A percentile compares a stretch with the other conserved stretches of the same genome.
These are phyloP conservation scores for Sebastes jordani DNA, from an alignment of 2,797 vertebrate species.

Conservation along the genomic window DNA sequence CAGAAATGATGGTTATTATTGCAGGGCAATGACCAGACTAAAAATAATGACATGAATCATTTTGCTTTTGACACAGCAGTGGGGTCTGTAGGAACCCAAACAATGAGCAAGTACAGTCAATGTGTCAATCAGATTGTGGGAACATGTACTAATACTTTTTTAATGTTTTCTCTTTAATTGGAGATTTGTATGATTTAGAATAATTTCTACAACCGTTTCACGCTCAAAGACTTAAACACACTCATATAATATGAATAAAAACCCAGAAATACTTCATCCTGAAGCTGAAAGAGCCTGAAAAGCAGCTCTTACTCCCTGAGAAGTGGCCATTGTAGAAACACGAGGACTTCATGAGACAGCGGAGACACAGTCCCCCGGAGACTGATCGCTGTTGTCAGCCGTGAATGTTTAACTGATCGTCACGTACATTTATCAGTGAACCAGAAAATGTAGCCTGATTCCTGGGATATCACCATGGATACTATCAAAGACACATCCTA, in stretches of 20 bases:
- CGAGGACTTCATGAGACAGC: background rate
- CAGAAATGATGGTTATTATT: too few species aligned
- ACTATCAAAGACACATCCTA: conserved; percentile 22
- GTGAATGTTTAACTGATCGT: conserved; percentile 1
- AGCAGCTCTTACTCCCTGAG: too few species aligned
- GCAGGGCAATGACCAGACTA: fast-evolving
- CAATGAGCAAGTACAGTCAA: too few species aligned
- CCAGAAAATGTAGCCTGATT: conserved; percentile 17
- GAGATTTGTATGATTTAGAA: background rate
- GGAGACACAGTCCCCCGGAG: background rate
- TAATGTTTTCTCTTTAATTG: background rate
- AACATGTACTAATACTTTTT: too few species aligned
- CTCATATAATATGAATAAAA: background rate
- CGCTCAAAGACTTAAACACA: fast-evolving
- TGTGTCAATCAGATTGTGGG: fast-evolving
- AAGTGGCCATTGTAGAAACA: background rate
- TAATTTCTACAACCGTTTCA: background rate
- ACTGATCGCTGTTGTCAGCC: background rate
- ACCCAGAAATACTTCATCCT: fast-evolving
- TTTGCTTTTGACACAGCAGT: too few species aligned
- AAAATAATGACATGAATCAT: too few species aligned
- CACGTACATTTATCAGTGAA: conserved; percentile 8
- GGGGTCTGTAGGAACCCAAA: too few species aligned
- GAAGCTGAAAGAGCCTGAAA: background rate
- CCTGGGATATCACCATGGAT: conserved; percentile 30